Evolutionary conservation across 2,888 invertebrate species (phyloP).

Genomic region (Unio delphinus): DNA sequence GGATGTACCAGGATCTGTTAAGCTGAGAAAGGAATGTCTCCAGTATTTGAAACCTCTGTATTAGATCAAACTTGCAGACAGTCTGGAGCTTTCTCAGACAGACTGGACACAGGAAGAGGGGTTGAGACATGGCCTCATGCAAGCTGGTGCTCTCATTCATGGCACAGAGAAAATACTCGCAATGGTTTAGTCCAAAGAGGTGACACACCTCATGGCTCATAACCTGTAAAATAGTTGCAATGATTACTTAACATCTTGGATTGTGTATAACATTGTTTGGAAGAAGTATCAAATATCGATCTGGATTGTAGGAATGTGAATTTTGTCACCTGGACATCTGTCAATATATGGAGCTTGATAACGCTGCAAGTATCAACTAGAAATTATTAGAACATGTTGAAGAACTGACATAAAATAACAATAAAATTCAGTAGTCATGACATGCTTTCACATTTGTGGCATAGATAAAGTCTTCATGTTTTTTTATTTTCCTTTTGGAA

Average conservation of each 20-base stretch:
- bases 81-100: conserved; percentile 66
- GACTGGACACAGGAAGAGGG: conserved; percentile 67
- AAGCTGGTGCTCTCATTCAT: conserved; percentile 69
- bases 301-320: no score
- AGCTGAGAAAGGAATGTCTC: conserved; percentile 40
- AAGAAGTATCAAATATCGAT: no score
- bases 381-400: not conserved
- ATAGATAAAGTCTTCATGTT: no score
- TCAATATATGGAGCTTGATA: no score
- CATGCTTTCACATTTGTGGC: no score
- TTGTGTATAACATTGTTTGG: no score
- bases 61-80: conserved; percentile 56
- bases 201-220: conserved; percentile 67
- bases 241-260: no score
- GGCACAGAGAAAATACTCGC: conserved; percentile 63
- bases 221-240: conserved; percentile 46
- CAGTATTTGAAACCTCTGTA: conserved; percentile 50
- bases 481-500: no score
- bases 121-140: conserved; percentile 60
- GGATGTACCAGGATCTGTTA: conserved; percentile 30
- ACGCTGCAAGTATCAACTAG: not conserved
- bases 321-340: no score
- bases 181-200: conserved; percentile 64
- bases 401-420: not conserved
- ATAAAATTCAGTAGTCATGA: not conserved